phyloP scores from a whole-genome alignment of 2,888 invertebrate species.

The Limenitis camilla region DNA sequence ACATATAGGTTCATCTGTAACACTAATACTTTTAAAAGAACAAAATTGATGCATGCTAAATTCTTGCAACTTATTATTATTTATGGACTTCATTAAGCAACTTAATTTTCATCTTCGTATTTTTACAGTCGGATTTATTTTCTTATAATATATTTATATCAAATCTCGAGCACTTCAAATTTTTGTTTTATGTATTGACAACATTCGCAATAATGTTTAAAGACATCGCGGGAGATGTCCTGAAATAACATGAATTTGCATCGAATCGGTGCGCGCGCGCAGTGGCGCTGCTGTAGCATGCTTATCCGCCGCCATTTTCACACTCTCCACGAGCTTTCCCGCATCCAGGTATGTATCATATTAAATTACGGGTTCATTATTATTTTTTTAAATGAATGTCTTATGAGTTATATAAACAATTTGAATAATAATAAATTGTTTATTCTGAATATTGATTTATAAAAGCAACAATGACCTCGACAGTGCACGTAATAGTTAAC shows the following conservation, averaged over 20 bases:
- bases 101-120: too few species aligned
- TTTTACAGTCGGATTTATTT: too few species aligned
- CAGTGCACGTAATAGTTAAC: conserved; percentile 67
- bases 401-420: neutral
- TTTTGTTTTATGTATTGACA: conserved; percentile 8
- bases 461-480: conserved; percentile 36
- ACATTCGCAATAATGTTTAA: conserved; percentile 31
- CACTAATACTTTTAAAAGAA: too few species aligned
- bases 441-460: too few species aligned
- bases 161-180: neutral
- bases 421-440: neutral
- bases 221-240: conserved; percentile 73
- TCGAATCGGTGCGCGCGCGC: conserved; percentile 48
- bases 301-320: conserved; percentile 71
- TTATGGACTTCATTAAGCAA: too few species aligned
- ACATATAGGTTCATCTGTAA: too few species aligned
- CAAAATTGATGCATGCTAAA: too few species aligned
- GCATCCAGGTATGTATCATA: conserved; percentile 64
- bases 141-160: neutral
- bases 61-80: too few species aligned
- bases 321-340: conserved; percentile 67
- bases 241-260: conserved; percentile 72
- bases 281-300: conserved; percentile 60
- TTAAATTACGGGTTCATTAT: conserved; percentile 18
- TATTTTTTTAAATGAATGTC: conserved; percentile 1